A percentile compares a stretch with the other conserved stretches of the same genome.
These are phyloP conservation scores for Muraenolepis orangiensis DNA, from an alignment of 2,797 vertebrate genomes.

Conservation along the genomic window DNA sequence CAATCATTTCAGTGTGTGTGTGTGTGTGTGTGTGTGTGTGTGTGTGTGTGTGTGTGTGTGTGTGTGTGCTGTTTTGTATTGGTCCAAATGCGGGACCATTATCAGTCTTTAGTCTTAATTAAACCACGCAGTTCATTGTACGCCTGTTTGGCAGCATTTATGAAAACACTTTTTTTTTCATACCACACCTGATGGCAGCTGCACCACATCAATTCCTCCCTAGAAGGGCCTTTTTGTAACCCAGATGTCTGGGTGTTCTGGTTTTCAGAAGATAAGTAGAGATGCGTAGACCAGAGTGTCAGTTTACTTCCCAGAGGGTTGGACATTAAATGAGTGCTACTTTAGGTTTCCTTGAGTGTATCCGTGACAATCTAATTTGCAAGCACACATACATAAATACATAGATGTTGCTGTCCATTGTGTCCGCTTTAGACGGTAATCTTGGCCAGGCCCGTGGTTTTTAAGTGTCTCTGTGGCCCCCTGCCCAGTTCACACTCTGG, in stretches of 20 bases:
- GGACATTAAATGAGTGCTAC: neutral
- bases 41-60: too few species aligned
- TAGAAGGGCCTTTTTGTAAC: neutral
- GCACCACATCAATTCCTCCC: neutral
- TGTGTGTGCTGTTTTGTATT: neutral
- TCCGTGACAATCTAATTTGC: neutral
- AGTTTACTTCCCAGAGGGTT: neutral
- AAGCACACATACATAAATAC: neutral
- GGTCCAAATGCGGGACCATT: neutral
- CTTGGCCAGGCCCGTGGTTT: slow-evolving; percentile 42
- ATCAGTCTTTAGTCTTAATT: neutral
- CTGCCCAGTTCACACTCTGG: slow-evolving; percentile 44
- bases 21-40: too few species aligned
- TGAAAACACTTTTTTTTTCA: too few species aligned
- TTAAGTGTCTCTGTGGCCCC: slow-evolving; percentile 52
- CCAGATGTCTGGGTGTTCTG: neutral
- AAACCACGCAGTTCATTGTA: neutral
- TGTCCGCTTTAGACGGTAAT: slow-evolving; percentile 39
- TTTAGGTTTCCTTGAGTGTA: neutral
- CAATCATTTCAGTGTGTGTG: too few species aligned
- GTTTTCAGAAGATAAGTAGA: neutral
- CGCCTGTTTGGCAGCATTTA: too few species aligned
- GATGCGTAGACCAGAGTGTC: neutral
- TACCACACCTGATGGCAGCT: neutral
- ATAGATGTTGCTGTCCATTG: slow-evolving; percentile 20